Evolutionary conservation across 2,113 vertebrate species (phyloP).

Genomic region (Pogonocichla stellata): DNA sequence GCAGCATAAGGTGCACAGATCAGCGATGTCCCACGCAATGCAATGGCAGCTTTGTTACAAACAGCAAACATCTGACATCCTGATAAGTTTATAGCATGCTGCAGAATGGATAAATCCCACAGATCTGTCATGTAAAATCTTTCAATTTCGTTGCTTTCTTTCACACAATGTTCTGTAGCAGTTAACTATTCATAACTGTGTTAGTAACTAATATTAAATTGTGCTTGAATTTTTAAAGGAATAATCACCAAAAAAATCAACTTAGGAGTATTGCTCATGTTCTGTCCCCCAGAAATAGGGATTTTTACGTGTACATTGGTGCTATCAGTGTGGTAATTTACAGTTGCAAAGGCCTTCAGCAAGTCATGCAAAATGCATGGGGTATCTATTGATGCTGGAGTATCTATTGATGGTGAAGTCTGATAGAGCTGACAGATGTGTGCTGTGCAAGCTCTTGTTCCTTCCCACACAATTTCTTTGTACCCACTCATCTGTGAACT

Average conservation of each 20-base stretch:
- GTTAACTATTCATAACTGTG: neutral
- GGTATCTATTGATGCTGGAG: neutral
- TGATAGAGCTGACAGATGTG: neutral
- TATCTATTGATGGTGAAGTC: neutral
- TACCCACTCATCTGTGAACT: neutral
- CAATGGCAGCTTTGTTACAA: neutral
- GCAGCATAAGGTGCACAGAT: neutral
- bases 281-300: neutral
- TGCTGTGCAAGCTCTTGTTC: neutral
- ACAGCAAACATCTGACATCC: neutral
- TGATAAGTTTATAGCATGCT: neutral
- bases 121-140: neutral
- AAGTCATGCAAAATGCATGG: neutral
- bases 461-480: neutral
- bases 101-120: neutral
- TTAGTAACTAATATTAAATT: constrained; percentile 22
- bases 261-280: neutral
- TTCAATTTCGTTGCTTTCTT: neutral
- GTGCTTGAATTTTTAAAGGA: neutral
- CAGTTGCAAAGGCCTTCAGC: neutral
- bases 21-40: neutral
- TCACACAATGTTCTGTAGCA: neutral
- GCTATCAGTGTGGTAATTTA: neutral
- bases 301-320: neutral
- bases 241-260: neutral